These are phyloP conservation scores for Xestia ashworthii DNA, from an alignment of 2,888 invertebrate species.

Conservation along the genomic window DNA sequence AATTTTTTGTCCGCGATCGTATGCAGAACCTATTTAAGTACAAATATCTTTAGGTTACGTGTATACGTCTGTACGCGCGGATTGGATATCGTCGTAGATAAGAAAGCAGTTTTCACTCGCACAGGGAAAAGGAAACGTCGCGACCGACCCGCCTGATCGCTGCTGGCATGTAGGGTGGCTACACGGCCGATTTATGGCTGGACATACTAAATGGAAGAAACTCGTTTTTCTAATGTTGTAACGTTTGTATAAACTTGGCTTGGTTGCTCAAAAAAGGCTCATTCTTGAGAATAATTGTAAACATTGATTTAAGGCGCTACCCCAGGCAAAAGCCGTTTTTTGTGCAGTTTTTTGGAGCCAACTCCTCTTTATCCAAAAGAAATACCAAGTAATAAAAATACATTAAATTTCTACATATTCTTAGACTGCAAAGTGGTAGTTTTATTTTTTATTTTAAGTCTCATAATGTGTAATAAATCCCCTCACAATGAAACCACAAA, in stretches of 20 bases:
- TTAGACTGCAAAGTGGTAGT: too few species aligned
- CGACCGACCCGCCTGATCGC: slow-evolving; percentile 52
- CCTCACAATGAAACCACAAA: too few species aligned
- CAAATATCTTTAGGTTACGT: slow-evolving; percentile 52
- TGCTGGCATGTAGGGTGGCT: slow-evolving; percentile 63
- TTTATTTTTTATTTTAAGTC: too few species aligned
- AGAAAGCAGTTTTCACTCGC: slow-evolving; percentile 81
- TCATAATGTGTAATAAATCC: too few species aligned
- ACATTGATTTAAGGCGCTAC: background rate
- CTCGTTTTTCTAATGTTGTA: background rate
- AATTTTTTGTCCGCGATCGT: background rate
- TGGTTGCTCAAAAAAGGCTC: background rate
- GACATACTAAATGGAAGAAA: background rate
- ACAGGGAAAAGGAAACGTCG: slow-evolving; percentile 78
- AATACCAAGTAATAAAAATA: too few species aligned
- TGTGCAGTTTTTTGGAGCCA: too few species aligned
- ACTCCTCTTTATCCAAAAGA: too few species aligned
- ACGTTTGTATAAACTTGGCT: background rate
- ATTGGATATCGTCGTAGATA: slow-evolving; percentile 73
- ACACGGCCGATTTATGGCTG: background rate
- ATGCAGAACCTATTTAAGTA: slow-evolving; percentile 28
- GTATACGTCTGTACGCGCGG: slow-evolving; percentile 54
- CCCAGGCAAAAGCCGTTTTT: too few species aligned
- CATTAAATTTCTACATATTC: too few species aligned
- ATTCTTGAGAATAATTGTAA: background rate